Evolutionary conservation across 2,113 vertebrate species (phyloP), one percentile per base, ranked within the genome.

Genomic region (Cryptotis parvus): DNA sequence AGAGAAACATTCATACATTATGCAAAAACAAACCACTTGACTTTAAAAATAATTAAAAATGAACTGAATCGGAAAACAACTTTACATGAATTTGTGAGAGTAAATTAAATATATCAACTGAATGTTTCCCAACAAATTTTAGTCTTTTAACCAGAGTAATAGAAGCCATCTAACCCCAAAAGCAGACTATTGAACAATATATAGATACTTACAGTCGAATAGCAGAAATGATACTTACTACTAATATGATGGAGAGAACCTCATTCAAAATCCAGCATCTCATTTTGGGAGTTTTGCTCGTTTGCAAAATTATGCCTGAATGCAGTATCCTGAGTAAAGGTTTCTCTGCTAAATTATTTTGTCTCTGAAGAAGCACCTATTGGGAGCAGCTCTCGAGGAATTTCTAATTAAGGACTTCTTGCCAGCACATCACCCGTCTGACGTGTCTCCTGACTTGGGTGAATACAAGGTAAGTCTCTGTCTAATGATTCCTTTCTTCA

Each of bases 401-500:
- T 98, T 97, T 97, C 95, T 97, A 98, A 98, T 98, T 98, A 98
- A 97, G 95, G 89, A 84, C 94, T 96, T 94, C 80, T 92, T 97
- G 97, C 97, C 97, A 97, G 92, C 87, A 90, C 78, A 87, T 97
- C 92, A 72, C 66, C 73, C 5, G 16, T 31, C 76, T 97, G 97
- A 96, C 96, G 95, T 93, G 91, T 91, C 91, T 97, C 86, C 63
- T 96, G 96, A 96, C 94, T 96, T 95, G 89, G 94, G 91, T 96
- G 97, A 97, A 94, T 95, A 97, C 97, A 97, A 97, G 94, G 94
- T 92, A 96, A 83, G 82, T 96, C 85, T 77, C 87, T 97, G 94
- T 94, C 96, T 96, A 86, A 92, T 94, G 77, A 87, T 83, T 96
- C 89, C 75, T 94, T 76, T 95, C 90, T 92, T 87, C 58, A 68